Evolutionary conservation across 2,113 vertebrate species (phyloP).

Genomic region (Tragulus kanchil): DNA sequence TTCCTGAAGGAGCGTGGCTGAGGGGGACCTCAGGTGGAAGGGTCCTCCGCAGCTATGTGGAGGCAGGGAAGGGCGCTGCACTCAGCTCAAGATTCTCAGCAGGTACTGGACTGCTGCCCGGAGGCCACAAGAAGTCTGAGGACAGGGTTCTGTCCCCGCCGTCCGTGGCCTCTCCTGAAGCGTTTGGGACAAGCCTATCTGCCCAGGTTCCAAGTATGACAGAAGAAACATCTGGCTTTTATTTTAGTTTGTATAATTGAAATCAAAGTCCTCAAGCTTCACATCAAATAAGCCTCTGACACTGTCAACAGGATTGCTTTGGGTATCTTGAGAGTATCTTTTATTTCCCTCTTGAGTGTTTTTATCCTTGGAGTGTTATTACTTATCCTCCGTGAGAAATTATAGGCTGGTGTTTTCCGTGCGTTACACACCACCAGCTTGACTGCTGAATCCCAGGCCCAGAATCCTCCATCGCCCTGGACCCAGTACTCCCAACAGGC

Average conservation of each 20-base stretch:
- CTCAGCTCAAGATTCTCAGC: not conserved
- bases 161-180: not conserved
- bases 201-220: not conserved
- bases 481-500: fast-evolving
- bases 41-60: fast-evolving
- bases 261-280: not conserved
- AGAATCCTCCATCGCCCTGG: not conserved
- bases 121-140: fast-evolving
- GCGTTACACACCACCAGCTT: not conserved
- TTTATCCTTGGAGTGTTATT: not conserved
- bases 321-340: not conserved
- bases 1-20: no score
- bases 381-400: not conserved
- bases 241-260: not conserved
- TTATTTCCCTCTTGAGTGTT: not conserved
- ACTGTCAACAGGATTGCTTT: not conserved
- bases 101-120: not conserved
- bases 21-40: fast-evolving
- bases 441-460: not conserved
- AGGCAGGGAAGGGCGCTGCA: not conserved
- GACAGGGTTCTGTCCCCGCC: not conserved
- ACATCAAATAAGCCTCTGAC: not conserved
- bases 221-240: not conserved
- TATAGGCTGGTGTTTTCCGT: not conserved
- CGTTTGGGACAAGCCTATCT: not conserved